These are phyloP conservation scores for Pipa parva DNA, from an alignment of 2,113 vertebrate genomes.

Conservation along the genomic window DNA sequence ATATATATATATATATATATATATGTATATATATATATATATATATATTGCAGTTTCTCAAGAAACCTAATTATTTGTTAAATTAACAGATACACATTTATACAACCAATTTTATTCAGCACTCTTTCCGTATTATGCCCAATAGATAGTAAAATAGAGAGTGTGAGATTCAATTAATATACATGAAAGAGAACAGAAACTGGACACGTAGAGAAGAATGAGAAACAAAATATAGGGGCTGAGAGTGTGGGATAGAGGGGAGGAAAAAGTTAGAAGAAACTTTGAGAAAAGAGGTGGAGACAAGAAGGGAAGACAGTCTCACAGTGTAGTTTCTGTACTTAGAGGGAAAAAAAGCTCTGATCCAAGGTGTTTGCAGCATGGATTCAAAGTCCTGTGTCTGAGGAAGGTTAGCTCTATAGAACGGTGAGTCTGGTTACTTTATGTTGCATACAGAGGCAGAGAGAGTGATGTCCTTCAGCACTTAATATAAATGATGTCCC, in stretches of 20 bases:
- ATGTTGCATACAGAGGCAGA: background rate
- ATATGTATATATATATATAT: no score
- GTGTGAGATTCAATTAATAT: no score
- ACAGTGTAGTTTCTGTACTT: constrained; percentile 21
- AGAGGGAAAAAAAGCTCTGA: constrained; percentile 9
- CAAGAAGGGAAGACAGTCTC: constrained; percentile 26
- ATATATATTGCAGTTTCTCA: no score
- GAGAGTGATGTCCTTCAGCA: background rate
- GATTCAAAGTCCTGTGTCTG: constrained; percentile 24
- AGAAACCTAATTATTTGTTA: no score
- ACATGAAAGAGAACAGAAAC: no score
- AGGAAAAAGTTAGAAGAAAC: constrained; percentile 32
- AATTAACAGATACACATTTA: no score
- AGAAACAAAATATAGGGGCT: no score
- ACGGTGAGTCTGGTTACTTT: constrained; percentile 23
- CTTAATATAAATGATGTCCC: background rate
- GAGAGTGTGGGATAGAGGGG: constrained; percentile 20
- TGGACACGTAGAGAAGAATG: no score
- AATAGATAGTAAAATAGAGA: background rate
- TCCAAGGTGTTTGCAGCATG: constrained; percentile 29
- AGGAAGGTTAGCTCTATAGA: constrained; percentile 18
- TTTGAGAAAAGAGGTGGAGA: constrained; percentile 37
- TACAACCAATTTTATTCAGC: no score
- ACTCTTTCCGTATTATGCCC: no score
- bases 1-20: no score